These are phyloP conservation scores for Gymnothorax reevesii DNA, from an alignment of 2,797 vertebrate species.

Conservation along the genomic window DNA sequence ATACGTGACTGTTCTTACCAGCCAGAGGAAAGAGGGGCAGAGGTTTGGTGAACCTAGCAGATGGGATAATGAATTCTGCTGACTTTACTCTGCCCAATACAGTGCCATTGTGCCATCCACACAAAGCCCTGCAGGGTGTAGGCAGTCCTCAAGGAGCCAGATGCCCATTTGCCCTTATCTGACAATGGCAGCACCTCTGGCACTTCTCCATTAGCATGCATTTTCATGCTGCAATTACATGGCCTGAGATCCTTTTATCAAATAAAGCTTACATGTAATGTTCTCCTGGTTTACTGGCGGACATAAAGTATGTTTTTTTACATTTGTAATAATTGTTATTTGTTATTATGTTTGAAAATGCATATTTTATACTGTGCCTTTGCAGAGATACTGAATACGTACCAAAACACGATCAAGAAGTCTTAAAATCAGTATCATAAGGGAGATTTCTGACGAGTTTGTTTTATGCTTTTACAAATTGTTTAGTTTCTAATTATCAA, in stretches of 20 bases:
- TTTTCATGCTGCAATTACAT: background rate
- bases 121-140: slow-evolving; percentile 18
- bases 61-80: slow-evolving; percentile 20
- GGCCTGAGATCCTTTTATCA: background rate
- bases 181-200: background rate
- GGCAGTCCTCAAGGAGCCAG: background rate
- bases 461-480: background rate
- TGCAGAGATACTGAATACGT: background rate
- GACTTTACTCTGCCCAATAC: slow-evolving; percentile 17
- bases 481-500: background rate
- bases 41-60: background rate
- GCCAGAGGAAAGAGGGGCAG: background rate
- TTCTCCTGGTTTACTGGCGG: background rate
- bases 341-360: background rate
- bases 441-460: background rate
- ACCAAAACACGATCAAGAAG: background rate
- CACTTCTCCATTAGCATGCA: background rate
- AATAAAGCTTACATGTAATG: background rate
- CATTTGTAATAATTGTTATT: background rate
- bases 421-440: background rate
- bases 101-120: slow-evolving; percentile 8
- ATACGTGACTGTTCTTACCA: background rate
- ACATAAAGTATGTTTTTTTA: background rate
- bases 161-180: slow-evolving; percentile 9
- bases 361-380: background rate